Percentiles rank a stretch among this genome's conserved stretches.
These are phyloP conservation scores for Alethe diademata DNA, from an alignment of 2,113 vertebrate species.

Conservation along the genomic window DNA sequence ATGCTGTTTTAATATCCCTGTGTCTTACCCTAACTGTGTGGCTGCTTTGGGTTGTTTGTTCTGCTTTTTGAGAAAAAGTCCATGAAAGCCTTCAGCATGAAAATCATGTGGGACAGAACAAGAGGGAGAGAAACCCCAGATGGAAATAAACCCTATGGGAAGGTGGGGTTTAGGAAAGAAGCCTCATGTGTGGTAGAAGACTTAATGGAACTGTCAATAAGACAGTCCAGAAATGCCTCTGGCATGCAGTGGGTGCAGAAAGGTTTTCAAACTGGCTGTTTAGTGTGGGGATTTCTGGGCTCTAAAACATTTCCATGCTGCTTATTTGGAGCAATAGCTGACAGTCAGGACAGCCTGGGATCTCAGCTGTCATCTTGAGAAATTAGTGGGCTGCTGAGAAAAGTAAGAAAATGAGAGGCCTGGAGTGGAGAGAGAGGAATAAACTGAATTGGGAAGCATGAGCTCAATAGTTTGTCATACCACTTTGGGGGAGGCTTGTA, in stretches of 20 bases:
- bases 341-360: background rate
- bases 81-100: background rate
- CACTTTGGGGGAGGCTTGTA: slow-evolving; percentile 14
- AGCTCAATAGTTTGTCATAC: slow-evolving; percentile 3
- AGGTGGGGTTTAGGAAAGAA: background rate
- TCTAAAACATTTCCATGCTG: background rate
- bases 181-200: background rate
- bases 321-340: background rate
- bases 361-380: background rate
- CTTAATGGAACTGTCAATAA: background rate
- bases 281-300: background rate
- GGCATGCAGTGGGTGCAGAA: background rate
- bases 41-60: background rate
- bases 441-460: slow-evolving; percentile 10
- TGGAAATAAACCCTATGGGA: background rate
- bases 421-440: background rate
- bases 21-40: background rate
- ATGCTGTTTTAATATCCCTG: background rate
- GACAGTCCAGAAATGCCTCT: background rate
- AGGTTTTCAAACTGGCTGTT: background rate
- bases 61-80: background rate
- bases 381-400: background rate
- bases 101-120: background rate
- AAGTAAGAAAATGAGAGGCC: background rate
- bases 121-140: background rate